Base-by-base conservation (phyloP, 2,113 vertebrate species). In the Myotis lucifugus region DNA sequence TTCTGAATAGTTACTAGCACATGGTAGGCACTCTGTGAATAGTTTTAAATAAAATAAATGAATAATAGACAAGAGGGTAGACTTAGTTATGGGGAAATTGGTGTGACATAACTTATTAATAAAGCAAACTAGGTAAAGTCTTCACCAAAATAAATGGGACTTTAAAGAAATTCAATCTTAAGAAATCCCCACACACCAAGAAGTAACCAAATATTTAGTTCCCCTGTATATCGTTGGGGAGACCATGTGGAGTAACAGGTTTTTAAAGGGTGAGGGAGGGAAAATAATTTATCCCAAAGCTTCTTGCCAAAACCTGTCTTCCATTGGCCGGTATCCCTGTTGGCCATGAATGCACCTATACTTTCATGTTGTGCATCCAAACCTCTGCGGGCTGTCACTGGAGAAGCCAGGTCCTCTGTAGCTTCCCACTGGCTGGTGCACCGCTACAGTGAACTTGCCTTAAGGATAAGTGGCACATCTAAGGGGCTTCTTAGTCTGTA, bases 301-400 rank as follows among this genome's bases (percentile, higher is more conserved):
- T 88, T 15, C n/a, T 48, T 67, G 19, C 3, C 40, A 3, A 59
- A 76, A 61, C 23, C 2, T 17, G 18, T 34, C 29, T 83, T 23
- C 32, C 11, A 18, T 25, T 52, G n/a, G n/a, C 50, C 34, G 23
- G 2, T 34, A 17, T 54, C 29, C 7, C n/a, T 34, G 13, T 3
- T 5, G 37, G n/a, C 0, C 4, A 70, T 59, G 25, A 52, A 4
- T 13, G 27, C 6, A n/a, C 0, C 9, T 10, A 40, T 3, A 15
- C 29, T 5, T 67, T 19, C 19, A 19, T 23, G 3, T 5, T 14
- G 66, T 77, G 27, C 67, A 4, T 78, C 15, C n/a, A 10, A 42
- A 50, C 3, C 2, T 42, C 27, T 93, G 34, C 2, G 27, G 23
- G 7, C 23, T 8, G 18, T 74, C 25, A n/a, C 37, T 9, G 2